These are phyloP conservation scores for Gymnoscopelus microlampas DNA, from an alignment of 2,797 vertebrate species.

Conservation along the genomic window DNA sequence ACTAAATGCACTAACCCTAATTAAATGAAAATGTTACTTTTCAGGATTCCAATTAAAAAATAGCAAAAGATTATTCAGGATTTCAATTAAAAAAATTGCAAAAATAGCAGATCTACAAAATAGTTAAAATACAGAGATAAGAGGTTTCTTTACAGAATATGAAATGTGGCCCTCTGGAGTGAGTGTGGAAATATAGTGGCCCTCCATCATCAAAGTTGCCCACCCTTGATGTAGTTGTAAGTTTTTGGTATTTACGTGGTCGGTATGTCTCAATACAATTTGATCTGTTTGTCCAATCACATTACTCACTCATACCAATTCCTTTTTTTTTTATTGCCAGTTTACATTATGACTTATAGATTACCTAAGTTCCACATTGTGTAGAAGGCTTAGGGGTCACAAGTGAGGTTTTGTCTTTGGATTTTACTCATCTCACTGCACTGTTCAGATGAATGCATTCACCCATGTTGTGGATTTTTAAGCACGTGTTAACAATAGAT, in stretches of 20 bases:
- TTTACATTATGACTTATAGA: not conserved
- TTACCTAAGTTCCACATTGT: not conserved
- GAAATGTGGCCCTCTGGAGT: too few relatives aligned
- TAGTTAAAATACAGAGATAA: not conserved
- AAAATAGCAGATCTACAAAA: too few relatives aligned
- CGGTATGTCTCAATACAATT: not conserved
- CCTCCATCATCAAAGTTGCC: too few relatives aligned
- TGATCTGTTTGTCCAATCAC: slow-evolving; percentile 1
- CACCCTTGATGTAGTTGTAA: too few relatives aligned
- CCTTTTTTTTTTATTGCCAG: not conserved
- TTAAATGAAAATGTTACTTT: too few relatives aligned
- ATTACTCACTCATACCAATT: not conserved
- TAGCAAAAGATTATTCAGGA: too few relatives aligned
- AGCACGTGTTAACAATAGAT: slow-evolving; percentile 21
- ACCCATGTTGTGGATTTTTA: not conserved
- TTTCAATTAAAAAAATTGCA: too few relatives aligned
- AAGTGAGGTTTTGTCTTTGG: slow-evolving; percentile 10
- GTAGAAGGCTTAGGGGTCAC: not conserved
- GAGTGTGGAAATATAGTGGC: too few relatives aligned
- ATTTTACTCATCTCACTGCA: not conserved
- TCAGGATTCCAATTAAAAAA: too few relatives aligned
- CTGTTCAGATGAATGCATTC: not conserved
- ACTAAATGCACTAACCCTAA: too few relatives aligned
- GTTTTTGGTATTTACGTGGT: not conserved
- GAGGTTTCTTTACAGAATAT: too few relatives aligned